Conservation (phyloP, 2,888 invertebrate species). For the Physocephala rufipes region DNA sequence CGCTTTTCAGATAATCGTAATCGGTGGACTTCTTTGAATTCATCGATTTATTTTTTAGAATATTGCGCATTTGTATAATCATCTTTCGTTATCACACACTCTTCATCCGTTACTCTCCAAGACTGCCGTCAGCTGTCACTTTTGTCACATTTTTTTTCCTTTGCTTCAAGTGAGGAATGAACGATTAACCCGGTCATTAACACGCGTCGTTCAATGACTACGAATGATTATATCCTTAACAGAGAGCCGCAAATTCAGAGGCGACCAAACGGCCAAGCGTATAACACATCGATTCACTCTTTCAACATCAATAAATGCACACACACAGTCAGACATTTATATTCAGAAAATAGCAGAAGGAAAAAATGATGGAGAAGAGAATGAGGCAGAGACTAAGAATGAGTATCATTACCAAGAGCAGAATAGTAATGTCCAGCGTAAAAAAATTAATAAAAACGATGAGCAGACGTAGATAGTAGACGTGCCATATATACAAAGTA, state of each 20-base stretch:
- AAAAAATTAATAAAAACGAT: too few species aligned
- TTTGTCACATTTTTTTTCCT: not conserved
- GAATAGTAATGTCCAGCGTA: too few species aligned
- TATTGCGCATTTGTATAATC: too few species aligned
- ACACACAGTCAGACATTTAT: not conserved
- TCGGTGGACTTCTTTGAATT: too few species aligned
- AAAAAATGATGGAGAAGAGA: not conserved
- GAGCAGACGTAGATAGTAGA: too few species aligned
- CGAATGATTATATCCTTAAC: constrained; percentile 17
- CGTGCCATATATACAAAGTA: too few species aligned
- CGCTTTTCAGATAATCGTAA: too few species aligned
- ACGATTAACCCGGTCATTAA: constrained; percentile 25
- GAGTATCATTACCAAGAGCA: not conserved
- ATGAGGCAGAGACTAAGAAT: not conserved
- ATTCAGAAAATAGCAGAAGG: not conserved
- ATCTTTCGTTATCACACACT: too few species aligned
- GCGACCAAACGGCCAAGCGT: not conserved
- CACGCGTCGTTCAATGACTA: constrained; percentile 20
- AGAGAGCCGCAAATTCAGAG: not conserved
- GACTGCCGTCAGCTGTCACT: not conserved
- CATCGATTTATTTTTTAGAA: too few species aligned
- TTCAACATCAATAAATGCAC: too few species aligned
- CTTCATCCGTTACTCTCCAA: not conserved
- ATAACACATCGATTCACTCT: not conserved
- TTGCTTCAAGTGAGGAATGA: not conserved